Percentiles rank a stretch among this genome's conserved stretches.
These are phyloP conservation scores for Pseudoips prasinana DNA, from an alignment of 2,888 invertebrate genomes.

Conservation along the genomic window DNA sequence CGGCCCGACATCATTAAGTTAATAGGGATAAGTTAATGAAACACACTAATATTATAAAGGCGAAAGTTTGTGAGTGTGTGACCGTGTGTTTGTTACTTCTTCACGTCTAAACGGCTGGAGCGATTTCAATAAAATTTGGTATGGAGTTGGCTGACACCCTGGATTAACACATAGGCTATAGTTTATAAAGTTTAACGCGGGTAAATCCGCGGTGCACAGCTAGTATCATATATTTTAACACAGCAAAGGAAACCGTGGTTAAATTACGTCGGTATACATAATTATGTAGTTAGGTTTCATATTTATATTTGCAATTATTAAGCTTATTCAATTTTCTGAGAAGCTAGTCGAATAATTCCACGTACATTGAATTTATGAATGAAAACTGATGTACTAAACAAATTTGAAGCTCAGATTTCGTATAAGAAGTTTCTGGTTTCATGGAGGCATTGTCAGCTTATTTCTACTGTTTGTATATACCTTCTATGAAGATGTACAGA, in stretches of 20 bases:
- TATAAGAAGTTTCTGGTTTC: constrained; percentile 20
- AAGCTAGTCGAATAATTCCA: constrained; percentile 23
- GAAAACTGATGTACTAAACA: constrained; percentile 19
- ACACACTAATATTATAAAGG: no score
- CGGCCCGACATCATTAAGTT: no score
- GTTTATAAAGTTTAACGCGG: no score
- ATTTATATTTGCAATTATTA: constrained; percentile 16
- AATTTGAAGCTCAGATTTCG: constrained; percentile 8
- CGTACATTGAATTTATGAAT: constrained; percentile 20
- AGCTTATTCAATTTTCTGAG: constrained; percentile 21
- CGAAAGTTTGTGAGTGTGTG: no score
- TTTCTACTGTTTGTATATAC: constrained; percentile 13
- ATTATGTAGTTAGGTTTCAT: constrained; percentile 20
- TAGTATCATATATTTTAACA: constrained; percentile 2
- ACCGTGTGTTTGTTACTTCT: no score
- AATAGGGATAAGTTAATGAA: no score
- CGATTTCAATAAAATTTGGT: no score
- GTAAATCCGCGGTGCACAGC: no score
- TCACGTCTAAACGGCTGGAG: no score
- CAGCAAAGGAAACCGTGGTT: constrained; percentile 19
- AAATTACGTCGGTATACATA: constrained; percentile 18
- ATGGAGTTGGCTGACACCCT: no score
- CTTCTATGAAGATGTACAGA: no score
- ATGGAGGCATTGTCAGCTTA: constrained; percentile 7
- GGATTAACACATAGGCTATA: no score